A percentile compares a stretch with the other conserved stretches of the same genome.
Conservation (phyloP, 1,140 invertebrate species). For the Olivierus martensii region DNA sequence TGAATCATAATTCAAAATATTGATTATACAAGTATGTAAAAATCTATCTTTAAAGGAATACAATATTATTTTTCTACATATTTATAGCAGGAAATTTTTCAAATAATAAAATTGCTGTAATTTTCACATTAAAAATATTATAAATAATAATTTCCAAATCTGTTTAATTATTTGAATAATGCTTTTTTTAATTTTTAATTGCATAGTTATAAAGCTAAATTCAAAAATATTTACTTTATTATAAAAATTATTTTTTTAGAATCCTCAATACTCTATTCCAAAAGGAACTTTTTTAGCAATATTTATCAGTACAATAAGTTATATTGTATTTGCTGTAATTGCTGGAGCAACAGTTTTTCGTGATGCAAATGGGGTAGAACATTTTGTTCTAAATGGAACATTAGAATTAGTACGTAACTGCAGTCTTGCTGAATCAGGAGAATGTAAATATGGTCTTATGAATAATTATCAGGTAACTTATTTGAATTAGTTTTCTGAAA, state of each 20-base stretch:
- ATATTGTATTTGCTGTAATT: conserved; percentile 64
- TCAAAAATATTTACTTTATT: not conserved
- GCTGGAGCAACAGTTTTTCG: conserved; percentile 55
- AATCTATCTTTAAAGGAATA: no score
- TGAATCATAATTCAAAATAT: no score
- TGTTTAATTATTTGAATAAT: no score
- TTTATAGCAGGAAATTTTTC: no score
- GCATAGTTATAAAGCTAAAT: no score
- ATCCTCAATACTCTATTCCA: conserved; percentile 38
- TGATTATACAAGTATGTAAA: no score
- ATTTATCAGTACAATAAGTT: conserved; percentile 64
- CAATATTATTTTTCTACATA: no score
- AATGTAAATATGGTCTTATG: conserved; percentile 14
- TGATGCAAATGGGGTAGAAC: conserved; percentile 50
- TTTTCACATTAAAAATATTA: no score
- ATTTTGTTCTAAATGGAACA: conserved; percentile 6
- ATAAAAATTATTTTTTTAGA: conserved; percentile 21
- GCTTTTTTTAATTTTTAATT: no score
- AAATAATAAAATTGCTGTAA: no score
- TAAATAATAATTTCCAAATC: no score
- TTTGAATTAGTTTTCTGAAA: not conserved
- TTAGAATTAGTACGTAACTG: conserved; percentile 7
- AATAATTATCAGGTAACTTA: conserved; percentile 17
- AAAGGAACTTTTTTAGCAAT: conserved; percentile 77
- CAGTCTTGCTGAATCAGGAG: not conserved